A percentile compares a stretch with the other conserved stretches of the same genome.
Evolutionary conservation across 2,113 vertebrate genomes (phyloP).

Genomic region (Sander lucioperca): DNA sequence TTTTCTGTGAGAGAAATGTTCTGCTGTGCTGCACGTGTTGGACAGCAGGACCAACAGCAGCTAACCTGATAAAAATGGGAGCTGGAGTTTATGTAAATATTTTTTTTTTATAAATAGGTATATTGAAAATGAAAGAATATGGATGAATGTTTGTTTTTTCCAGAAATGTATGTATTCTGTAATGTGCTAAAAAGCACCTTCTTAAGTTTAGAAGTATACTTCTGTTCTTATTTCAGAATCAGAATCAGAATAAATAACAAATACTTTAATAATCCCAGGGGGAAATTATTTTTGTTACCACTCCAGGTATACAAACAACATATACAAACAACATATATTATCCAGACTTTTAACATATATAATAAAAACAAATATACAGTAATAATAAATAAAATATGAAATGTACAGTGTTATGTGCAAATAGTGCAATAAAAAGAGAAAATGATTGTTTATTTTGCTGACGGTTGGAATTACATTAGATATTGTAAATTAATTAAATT

Average conservation of each 20-base stretch:
- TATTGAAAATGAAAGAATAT: fast-evolving
- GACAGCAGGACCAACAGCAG: neutral
- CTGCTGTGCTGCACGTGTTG: fast-evolving
- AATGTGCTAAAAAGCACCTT: neutral
- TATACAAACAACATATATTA: no score
- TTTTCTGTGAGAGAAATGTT: fast-evolving
- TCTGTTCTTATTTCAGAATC: slow-evolving; percentile 18
- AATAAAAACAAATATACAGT: no score
- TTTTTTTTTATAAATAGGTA: neutral
- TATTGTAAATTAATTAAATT: neutral
- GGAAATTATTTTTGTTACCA: no score
- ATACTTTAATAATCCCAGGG: no score
- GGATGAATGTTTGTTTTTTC: neutral
- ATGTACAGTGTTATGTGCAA: no score
- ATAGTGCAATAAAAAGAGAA: no score
- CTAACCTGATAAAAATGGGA: neutral
- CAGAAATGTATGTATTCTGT: neutral
- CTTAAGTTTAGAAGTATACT: neutral
- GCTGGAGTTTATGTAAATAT: fast-evolving
- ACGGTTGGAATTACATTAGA: neutral
- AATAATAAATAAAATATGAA: no score
- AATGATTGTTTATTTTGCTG: slow-evolving; percentile 34
- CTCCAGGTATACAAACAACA: no score
- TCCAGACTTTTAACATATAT: no score
- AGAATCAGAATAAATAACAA: no score